phyloP scores from a whole-genome alignment of 2,113 vertebrate genomes.

The Rattus rattus region DNA sequence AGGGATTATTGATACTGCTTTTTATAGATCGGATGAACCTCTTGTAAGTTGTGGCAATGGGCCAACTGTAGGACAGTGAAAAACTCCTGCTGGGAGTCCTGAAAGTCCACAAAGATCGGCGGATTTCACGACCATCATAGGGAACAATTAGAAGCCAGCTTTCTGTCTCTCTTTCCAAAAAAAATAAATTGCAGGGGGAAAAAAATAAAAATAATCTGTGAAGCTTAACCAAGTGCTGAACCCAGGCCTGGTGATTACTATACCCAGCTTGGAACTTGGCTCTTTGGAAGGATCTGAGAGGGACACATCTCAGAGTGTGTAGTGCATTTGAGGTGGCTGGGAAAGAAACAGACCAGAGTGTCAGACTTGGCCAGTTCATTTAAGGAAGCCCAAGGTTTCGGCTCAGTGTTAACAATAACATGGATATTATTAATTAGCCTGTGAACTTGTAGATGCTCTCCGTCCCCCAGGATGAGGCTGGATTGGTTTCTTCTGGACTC shows the following conservation, averaged over 20 bases:
- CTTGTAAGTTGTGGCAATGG: neutral
- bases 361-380: conserved; percentile 28
- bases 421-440: conserved; percentile 56
- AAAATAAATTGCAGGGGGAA: conserved; percentile 35
- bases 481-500: conserved; percentile 46
- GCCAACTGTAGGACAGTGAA: neutral
- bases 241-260: neutral
- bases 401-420: conserved; percentile 42
- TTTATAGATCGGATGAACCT: neutral
- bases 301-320: conserved; percentile 13
- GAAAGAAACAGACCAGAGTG: conserved; percentile 24
- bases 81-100: neutral
- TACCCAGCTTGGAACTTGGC: neutral
- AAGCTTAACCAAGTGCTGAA: neutral
- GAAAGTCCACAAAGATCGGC: neutral
- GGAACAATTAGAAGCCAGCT: neutral
- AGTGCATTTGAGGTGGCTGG: neutral
- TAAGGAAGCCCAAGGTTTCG: conserved; percentile 14
- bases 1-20: neutral
- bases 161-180: neutral
- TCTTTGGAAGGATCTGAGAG: conserved; percentile 37
- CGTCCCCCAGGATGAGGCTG: conserved; percentile 31
- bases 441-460: conserved; percentile 50
- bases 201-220: conserved; percentile 17
- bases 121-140: conserved; percentile 16